Conservation (phyloP, 2,888 invertebrate genomes). For the Hirtodrosophila trivittata region DNA sequence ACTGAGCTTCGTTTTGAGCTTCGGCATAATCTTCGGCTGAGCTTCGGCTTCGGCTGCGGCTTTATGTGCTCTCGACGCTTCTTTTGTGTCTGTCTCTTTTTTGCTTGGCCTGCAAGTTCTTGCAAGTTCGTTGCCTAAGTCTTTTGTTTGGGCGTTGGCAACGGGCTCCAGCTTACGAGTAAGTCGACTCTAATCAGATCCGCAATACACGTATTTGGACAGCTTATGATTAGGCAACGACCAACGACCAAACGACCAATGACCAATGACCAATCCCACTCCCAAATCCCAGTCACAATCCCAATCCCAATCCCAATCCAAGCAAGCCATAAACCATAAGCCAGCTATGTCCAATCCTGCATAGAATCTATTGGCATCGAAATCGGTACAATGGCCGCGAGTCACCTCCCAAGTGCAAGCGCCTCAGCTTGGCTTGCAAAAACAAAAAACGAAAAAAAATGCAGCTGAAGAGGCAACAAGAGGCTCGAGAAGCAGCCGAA, state of each 20-base stretch:
- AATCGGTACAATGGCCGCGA: constrained; percentile 82
- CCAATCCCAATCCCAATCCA: neutral
- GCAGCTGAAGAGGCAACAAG: constrained; percentile 28
- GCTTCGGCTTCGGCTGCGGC: constrained; percentile 15
- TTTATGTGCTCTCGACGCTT: constrained; percentile 14
- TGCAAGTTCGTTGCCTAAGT: constrained; percentile 71
- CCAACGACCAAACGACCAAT: neutral
- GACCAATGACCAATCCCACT: neutral
- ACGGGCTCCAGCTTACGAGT: constrained; percentile 13
- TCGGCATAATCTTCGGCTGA: constrained; percentile 7
- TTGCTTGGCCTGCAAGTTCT: constrained; percentile 44
- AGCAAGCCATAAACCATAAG: neutral
- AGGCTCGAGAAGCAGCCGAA: constrained; percentile 72
- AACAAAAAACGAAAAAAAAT: constrained; percentile 12
- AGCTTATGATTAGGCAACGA: constrained; percentile 36
- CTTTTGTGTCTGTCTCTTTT: constrained; percentile 7
- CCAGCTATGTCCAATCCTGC: constrained; percentile 22
- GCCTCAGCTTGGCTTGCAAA: constrained; percentile 27
- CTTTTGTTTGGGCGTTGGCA: constrained; percentile 66
- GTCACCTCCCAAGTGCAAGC: constrained; percentile 71
- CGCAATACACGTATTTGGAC: constrained; percentile 36
- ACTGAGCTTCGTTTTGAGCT: constrained; percentile 26
- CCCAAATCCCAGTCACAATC: neutral
- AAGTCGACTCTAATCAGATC: constrained; percentile 26
- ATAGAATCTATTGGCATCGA: constrained; percentile 46